phyloP scores from a whole-genome alignment of 2,113 vertebrate genomes.

The Limnothrissa miodon region DNA sequence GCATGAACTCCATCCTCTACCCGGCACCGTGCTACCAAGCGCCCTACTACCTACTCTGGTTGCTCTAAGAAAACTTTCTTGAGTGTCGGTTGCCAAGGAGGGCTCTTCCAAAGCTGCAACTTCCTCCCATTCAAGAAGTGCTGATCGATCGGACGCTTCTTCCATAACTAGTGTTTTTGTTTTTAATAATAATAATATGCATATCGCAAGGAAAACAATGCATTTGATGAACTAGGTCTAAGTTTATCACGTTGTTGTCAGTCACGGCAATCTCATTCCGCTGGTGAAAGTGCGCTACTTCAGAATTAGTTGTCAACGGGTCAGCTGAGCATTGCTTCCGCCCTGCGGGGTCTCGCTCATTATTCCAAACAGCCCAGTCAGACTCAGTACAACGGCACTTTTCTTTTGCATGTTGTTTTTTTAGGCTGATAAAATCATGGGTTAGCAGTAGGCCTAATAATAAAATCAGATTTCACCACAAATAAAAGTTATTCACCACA shows the following conservation, averaged over 20 bases:
- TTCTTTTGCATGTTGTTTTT: no score
- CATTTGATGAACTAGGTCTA: background rate
- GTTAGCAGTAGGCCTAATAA: background rate
- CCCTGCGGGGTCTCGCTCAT: background rate
- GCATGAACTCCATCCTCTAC: slow-evolving; percentile 66
- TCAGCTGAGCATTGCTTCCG: background rate
- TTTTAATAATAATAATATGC: background rate
- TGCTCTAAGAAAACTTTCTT: background rate
- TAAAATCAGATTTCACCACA: no score
- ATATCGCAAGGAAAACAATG: background rate
- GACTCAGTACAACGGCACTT: no score
- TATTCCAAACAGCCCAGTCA: background rate
- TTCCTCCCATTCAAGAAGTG: slow-evolving; percentile 87
- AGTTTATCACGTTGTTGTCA: background rate
- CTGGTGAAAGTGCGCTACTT: background rate
- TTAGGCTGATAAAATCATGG: no score
- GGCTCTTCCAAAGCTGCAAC: slow-evolving; percentile 71
- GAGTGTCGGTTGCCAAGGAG: slow-evolving; percentile 22
- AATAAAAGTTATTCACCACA: no score
- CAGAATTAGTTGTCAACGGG: background rate
- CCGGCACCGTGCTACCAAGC: slow-evolving; percentile 47
- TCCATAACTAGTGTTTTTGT: slow-evolving; percentile 47
- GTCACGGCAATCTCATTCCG: background rate
- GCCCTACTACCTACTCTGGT: slow-evolving; percentile 36
- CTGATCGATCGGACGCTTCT: slow-evolving; percentile 82